Evolutionary conservation across 2,113 vertebrate species (phyloP).

Genomic region (Nannospalax galili): DNA sequence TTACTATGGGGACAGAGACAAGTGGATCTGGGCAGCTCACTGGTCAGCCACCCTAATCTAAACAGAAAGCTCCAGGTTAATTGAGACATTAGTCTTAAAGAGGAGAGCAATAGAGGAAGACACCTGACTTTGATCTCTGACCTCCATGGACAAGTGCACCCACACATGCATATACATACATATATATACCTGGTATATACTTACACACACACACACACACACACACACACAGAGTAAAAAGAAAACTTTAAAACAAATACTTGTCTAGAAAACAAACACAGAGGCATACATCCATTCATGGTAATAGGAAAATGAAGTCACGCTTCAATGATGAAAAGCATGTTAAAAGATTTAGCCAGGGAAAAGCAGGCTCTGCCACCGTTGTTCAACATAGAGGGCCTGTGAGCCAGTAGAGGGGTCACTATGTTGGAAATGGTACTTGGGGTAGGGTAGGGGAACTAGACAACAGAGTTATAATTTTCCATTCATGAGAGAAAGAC

Average conservation of each 20-base stretch:
- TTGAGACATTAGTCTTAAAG: neutral
- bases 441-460: neutral
- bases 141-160: too few relatives aligned
- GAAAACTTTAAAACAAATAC: neutral
- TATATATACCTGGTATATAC: too few relatives aligned
- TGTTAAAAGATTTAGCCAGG: neutral
- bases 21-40: neutral
- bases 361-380: neutral
- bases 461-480: neutral
- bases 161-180: too few relatives aligned
- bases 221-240: neutral
- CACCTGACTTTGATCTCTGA: neutral
- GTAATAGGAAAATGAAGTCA: constrained; percentile 26
- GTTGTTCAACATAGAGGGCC: neutral
- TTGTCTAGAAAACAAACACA: neutral
- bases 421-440: neutral
- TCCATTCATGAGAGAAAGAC: neutral
- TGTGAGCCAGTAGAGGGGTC: neutral
- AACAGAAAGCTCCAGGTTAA: neutral
- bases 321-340: constrained; percentile 25
- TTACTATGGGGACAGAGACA: neutral
- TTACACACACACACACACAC: neutral
- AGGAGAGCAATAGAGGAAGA: neutral
- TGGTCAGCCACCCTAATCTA: neutral
- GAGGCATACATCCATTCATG: neutral